Conservation (phyloP, 2,797 vertebrate species). For the Spinus pinus region DNA sequence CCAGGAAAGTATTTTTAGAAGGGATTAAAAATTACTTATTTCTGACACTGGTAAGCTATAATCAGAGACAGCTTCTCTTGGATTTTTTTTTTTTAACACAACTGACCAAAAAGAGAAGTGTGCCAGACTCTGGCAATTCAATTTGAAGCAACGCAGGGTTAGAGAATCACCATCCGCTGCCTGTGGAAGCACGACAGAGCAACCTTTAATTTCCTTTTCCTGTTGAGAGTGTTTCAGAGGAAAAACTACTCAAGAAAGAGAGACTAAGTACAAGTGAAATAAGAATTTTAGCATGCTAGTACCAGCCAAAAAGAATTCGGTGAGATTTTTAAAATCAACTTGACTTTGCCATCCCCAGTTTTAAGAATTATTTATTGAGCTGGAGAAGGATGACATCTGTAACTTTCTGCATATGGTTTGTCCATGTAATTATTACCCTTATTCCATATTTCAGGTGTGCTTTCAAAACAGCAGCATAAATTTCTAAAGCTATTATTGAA, state of each 20-base stretch:
- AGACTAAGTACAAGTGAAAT: not conserved
- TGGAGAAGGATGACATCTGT: not conserved
- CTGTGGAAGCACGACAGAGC: not conserved
- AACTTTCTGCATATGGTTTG: not conserved
- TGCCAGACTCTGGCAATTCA: not conserved
- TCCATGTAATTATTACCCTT: not conserved
- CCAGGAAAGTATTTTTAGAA: conserved; percentile 6
- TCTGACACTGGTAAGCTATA: not conserved
- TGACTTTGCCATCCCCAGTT: not conserved
- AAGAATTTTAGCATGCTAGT: not conserved
- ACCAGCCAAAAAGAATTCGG: not conserved
- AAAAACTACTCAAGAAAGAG: not conserved
- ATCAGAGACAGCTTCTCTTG: not conserved
- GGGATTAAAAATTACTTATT: conserved; percentile 11
- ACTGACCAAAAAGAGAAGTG: not conserved
- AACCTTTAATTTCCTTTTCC: conserved; percentile 20
- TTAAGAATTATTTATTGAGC: not conserved
- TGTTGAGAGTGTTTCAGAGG: not conserved
- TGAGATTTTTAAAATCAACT: not conserved
- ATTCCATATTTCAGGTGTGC: not conserved
- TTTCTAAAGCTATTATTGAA: not conserved
- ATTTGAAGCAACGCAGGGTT: not conserved
- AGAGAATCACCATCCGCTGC: not conserved
- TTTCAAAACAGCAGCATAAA: not conserved
- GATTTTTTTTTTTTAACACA: not conserved